These are phyloP conservation scores for Archivesica marissinica DNA, from an alignment of 1,140 invertebrate genomes.

Conservation along the genomic window DNA sequence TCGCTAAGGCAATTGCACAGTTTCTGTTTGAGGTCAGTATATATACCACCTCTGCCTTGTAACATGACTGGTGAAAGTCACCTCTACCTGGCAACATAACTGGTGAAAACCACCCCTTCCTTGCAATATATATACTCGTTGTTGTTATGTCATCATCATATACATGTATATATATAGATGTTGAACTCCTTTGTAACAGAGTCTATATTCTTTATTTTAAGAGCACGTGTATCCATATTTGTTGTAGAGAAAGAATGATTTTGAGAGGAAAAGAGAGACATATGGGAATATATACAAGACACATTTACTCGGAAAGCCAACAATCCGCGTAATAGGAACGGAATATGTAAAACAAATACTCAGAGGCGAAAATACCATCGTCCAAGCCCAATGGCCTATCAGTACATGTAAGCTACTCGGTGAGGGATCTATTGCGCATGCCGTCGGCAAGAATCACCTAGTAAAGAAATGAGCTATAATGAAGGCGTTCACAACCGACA, in stretches of 20 bases:
- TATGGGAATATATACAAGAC: conserved; percentile 80
- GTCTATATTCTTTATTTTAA: not conserved
- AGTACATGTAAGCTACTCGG: conserved; percentile 75
- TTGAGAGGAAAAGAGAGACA: conserved; percentile 60
- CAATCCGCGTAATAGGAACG: conserved; percentile 75
- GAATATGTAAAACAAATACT: conserved; percentile 75
- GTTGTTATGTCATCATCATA: too few relatives aligned
- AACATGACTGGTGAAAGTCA: too few relatives aligned
- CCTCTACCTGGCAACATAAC: too few relatives aligned
- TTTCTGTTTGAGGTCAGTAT: too few relatives aligned
- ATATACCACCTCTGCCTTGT: too few relatives aligned
- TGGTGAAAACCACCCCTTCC: too few relatives aligned
- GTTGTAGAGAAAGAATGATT: conserved; percentile 73
- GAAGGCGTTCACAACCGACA: conserved; percentile 74
- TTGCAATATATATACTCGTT: too few relatives aligned
- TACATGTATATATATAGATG: too few relatives aligned
- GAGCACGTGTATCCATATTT: not conserved
- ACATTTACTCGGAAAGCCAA: conserved; percentile 77
- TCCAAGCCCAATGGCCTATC: conserved; percentile 75
- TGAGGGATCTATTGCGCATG: conserved; percentile 66
- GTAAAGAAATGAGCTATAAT: conserved; percentile 68
- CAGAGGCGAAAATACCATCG: conserved; percentile 73
- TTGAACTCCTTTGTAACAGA: too few relatives aligned
- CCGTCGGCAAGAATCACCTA: conserved; percentile 69
- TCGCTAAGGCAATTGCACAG: too few relatives aligned